Evolutionary conservation across 2,888 invertebrate species (phyloP), one percentile per base, ranked within the genome.

Genomic region (Scaptomyza tumidula): DNA sequence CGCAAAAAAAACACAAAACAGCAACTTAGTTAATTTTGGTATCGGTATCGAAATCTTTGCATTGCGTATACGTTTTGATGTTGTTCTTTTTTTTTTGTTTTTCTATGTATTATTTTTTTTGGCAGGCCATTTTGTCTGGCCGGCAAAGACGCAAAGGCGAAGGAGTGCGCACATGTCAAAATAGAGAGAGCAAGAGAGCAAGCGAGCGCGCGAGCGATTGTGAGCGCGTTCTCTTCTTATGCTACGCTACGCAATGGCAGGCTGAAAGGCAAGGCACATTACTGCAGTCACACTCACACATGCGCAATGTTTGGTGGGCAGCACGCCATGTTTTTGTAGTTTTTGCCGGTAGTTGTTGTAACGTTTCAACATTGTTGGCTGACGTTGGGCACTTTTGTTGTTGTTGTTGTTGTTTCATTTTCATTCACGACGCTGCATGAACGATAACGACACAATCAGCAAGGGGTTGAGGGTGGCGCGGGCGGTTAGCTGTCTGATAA

Each of bases 331-430:
- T 79, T 75, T 79, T 64, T 57, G 56, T 75, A 68, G 54, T 54
- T 78, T 68, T 61, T 54, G 75, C 80, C 80, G 75, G 75, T 79
- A 64, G 64, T 69, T 75, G 69, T 60, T 79, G 71, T 75, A 50
- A 62, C 11, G 1, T 41, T 60, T 60, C 57, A 54, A 55, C 61
- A 49, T 78, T 78, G 58, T 67, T 71, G 60, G 39, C 41, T 39
- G 46, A 46, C 44, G 35, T 33, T 58, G 52, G 27, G 29, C 35
- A 9, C 14, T 55, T 24, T 10, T 62, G 24, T 37, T 16, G 39
- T 33, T 66, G 31, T 13, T 57, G 65, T 43, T 57, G 55, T 49
- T 74, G 46, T 78, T 49, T 57, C 41, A 75, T 79, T 75, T 75
- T 75, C 75, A 75, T 75, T 75, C 80, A 75, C 80, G 55, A 79